Percentiles rank a stretch among this genome's conserved stretches.
Conservation (phyloP, 2,113 vertebrate genomes). For the Bubo scandiacus region DNA sequence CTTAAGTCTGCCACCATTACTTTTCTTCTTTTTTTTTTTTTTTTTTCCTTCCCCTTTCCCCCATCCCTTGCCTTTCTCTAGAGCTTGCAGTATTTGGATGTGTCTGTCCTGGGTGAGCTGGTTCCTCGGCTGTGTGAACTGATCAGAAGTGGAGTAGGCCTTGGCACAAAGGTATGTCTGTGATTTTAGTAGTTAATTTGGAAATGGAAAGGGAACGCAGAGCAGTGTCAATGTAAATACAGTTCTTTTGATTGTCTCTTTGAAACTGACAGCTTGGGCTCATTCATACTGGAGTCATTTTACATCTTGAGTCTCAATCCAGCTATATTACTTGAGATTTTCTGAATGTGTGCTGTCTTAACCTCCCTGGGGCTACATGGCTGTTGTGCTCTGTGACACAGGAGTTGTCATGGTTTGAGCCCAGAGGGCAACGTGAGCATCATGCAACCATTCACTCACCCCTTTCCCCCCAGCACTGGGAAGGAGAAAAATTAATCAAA, state of each 20-base stretch:
- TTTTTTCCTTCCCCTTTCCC: no score
- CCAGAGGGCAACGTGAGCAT: no score
- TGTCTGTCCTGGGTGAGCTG: constrained; percentile 88
- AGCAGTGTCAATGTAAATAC: background rate
- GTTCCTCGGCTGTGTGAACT: constrained; percentile 93
- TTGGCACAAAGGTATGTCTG: constrained; percentile 91
- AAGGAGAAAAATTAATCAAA: no score
- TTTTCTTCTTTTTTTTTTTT: background rate
- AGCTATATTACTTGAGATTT: background rate
- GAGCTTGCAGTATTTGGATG: constrained; percentile 96
- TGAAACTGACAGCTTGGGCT: background rate
- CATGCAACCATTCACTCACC: no score
- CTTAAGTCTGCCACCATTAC: background rate
- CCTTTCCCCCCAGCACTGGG: no score
- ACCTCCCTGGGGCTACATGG: background rate
- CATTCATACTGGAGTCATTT: background rate
- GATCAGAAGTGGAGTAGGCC: constrained; percentile 91
- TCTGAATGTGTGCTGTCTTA: background rate
- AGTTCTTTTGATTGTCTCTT: background rate
- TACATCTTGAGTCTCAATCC: background rate
- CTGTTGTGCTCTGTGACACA: background rate
- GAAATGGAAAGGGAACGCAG: background rate
- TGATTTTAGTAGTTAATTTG: background rate
- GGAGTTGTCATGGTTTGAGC: no score
- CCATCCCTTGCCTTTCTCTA: constrained; percentile 53